phyloP scores from a whole-genome alignment of 2,797 vertebrate species.

The Microctenopoma stevenorrisi region DNA sequence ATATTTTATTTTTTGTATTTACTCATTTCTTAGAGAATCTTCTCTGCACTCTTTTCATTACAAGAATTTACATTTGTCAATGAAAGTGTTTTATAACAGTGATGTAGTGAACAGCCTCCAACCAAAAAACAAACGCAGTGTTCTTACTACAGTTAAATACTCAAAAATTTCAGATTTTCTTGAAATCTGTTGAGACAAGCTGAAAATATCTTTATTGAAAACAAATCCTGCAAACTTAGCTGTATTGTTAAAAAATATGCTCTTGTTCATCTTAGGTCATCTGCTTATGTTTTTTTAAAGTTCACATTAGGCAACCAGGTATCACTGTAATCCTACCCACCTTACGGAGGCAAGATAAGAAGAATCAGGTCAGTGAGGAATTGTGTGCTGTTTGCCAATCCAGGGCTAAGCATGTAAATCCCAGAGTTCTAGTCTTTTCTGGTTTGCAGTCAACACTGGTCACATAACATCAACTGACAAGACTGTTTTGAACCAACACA shows the following conservation, averaged over 20 bases:
- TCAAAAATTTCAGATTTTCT: background rate
- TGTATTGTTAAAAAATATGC: background rate
- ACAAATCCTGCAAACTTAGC: constrained; percentile 9
- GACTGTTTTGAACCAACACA: constrained; percentile 74
- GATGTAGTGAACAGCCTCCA: background rate
- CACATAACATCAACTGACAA: constrained; percentile 73
- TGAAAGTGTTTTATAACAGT: background rate
- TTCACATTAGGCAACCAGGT: constrained; percentile 36
- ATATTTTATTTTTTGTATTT: background rate
- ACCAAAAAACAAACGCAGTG: constrained; percentile 3
- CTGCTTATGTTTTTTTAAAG: constrained; percentile 2
- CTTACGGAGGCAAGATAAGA: constrained; percentile 62
- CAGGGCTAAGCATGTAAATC: constrained; percentile 53
- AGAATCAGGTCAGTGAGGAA: constrained; percentile 66
- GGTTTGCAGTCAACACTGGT: constrained; percentile 74
- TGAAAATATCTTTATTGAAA: constrained; percentile 3
- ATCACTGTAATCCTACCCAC: constrained; percentile 43
- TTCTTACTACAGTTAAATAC: background rate
- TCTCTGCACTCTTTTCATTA: background rate
- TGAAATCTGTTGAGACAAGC: background rate
- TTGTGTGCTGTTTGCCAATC: constrained; percentile 53
- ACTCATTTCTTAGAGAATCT: background rate
- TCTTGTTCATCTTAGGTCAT: constrained; percentile 16
- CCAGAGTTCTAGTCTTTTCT: constrained; percentile 59
- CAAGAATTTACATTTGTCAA: background rate